Percentiles rank a stretch among this genome's conserved stretches.
Conservation (phyloP, 1,140 invertebrate species). For the Atta colombica region DNA sequence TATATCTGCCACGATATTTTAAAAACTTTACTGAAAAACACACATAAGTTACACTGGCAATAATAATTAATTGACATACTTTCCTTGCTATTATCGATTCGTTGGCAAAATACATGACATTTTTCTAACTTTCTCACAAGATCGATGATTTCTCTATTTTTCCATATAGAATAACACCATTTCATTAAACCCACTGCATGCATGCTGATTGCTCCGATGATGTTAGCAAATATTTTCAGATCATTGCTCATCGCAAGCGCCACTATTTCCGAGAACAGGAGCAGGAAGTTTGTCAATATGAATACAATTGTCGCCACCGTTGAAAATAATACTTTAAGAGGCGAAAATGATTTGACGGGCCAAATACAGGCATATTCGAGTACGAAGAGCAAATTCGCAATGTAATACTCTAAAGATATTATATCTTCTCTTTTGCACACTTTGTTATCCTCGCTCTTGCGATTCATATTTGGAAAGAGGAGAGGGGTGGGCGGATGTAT, state of each 20-base stretch:
- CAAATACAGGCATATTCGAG: constrained; percentile 37
- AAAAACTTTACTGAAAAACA: background rate
- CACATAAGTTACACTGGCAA: background rate
- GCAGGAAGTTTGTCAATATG: constrained; percentile 36
- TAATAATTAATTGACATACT: constrained; percentile 48
- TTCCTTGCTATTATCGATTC: constrained; percentile 58
- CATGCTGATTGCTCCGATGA: constrained; percentile 60
- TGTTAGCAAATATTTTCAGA: constrained; percentile 57
- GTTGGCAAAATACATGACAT: constrained; percentile 68
- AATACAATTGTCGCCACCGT: constrained; percentile 23
- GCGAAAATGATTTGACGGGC: constrained; percentile 39
- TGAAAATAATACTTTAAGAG: constrained; percentile 27
- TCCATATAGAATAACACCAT: constrained; percentile 70
- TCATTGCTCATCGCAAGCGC: constrained; percentile 47
- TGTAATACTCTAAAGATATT: background rate
- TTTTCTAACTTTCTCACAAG: constrained; percentile 64
- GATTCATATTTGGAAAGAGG: background rate
- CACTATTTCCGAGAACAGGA: constrained; percentile 61
- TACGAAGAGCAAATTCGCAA: background rate
- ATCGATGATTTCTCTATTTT: constrained; percentile 39
- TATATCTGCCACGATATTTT: constrained; percentile 15
- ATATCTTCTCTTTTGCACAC: background rate
- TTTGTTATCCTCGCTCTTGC: background rate
- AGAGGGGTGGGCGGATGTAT: background rate
- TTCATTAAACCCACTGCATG: constrained; percentile 68